These are phyloP conservation scores for Triplophysa rosa DNA, from an alignment of 2,113 vertebrate species.

Conservation along the genomic window DNA sequence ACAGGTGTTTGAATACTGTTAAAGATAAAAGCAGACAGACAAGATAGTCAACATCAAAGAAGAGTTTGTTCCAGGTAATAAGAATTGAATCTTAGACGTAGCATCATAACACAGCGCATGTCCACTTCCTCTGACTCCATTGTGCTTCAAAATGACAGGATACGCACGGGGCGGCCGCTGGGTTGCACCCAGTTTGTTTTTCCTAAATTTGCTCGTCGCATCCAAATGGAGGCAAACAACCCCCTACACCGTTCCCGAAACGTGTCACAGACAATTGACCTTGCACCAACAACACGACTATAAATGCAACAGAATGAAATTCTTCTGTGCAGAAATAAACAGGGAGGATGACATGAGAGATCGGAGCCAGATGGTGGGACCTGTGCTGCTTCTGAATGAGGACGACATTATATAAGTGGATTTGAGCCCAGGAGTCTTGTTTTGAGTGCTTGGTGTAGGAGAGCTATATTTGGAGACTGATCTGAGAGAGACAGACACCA, in stretches of 20 bases:
- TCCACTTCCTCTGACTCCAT: slow-evolving; percentile 64
- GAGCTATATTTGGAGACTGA: slow-evolving; percentile 75
- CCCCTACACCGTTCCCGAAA: slow-evolving; percentile 43
- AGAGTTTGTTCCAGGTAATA: slow-evolving; percentile 22
- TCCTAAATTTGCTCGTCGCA: slow-evolving; percentile 56
- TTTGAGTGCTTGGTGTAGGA: slow-evolving; percentile 65
- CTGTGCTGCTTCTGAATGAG: slow-evolving; percentile 55
- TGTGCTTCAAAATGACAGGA: slow-evolving; percentile 71
- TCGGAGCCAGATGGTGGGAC: slow-evolving; percentile 60
- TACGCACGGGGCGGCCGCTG: slow-evolving; percentile 61
- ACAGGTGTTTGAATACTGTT: slow-evolving; percentile 15
- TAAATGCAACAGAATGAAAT: slow-evolving; percentile 24
- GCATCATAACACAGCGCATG: slow-evolving; percentile 63
- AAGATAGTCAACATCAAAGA: background rate
- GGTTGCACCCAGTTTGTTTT: slow-evolving; percentile 68
- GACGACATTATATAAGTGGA: slow-evolving; percentile 72
- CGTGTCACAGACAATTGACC: slow-evolving; percentile 42
- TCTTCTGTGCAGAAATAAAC: slow-evolving; percentile 17
- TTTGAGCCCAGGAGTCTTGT: slow-evolving; percentile 68
- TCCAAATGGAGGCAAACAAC: slow-evolving; percentile 57
- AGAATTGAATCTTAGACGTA: slow-evolving; percentile 46
- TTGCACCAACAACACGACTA: slow-evolving; percentile 32
- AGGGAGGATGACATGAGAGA: slow-evolving; percentile 3
- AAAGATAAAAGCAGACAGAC: background rate
- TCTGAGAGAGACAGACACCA: slow-evolving; percentile 71